A percentile compares a stretch with the other conserved stretches of the same genome.
Conservation (phyloP, 2,797 vertebrate genomes). For the Furcifer pardalis region DNA sequence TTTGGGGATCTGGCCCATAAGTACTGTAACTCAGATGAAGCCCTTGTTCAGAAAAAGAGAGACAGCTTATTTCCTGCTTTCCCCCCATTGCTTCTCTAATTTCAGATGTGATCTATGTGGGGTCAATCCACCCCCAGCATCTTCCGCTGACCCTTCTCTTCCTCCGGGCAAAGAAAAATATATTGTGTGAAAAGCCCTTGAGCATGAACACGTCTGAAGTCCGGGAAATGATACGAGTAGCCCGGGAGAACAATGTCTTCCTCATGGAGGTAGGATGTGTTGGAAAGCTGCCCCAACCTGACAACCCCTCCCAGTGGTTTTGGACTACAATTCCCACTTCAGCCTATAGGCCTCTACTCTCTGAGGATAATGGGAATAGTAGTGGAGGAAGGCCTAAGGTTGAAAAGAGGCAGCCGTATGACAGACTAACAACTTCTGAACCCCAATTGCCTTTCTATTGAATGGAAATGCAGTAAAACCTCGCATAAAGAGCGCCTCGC, state of each 20-base stretch:
- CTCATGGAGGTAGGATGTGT: constrained; percentile 86
- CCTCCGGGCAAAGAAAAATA: constrained; percentile 81
- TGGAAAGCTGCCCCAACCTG: no score
- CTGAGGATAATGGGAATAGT: no score
- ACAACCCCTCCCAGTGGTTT: no score
- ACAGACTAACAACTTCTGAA: no score
- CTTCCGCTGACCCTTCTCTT: constrained; percentile 75
- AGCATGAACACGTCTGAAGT: constrained; percentile 85
- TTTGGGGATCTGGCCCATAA: background rate
- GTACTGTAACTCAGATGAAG: background rate
- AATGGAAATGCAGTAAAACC: no score
- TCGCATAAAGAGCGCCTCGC: no score
- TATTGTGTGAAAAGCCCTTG: constrained; percentile 89
- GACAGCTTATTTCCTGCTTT: background rate
- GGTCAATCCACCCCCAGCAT: constrained; percentile 84
- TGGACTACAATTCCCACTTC: background rate
- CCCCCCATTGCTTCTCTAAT: background rate
- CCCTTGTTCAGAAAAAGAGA: no score
- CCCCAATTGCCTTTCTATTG: no score
- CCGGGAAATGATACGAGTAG: constrained; percentile 76
- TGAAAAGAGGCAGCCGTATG: no score
- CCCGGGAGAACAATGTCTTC: constrained; percentile 78
- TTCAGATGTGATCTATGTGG: constrained; percentile 86
- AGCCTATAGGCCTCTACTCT: no score
- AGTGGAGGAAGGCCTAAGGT: no score